phyloP scores from a whole-genome alignment of 2,797 vertebrate species.

The Hippocampus kuda region DNA sequence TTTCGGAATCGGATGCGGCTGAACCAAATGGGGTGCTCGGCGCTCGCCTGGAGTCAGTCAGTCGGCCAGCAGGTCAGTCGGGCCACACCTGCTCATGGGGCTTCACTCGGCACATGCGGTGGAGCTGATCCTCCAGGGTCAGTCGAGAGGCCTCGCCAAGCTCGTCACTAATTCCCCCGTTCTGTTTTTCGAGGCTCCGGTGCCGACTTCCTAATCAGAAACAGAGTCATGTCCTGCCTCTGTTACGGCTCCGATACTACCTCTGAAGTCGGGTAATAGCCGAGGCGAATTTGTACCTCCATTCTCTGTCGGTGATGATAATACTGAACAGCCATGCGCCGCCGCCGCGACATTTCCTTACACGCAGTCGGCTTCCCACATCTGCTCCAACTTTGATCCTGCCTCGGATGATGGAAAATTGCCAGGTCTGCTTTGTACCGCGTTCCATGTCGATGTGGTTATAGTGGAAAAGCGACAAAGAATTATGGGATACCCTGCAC shows the following conservation, averaged over 20 bases:
- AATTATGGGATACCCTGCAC: background rate
- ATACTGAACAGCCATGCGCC: background rate
- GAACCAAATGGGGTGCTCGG: slow-evolving; percentile 36
- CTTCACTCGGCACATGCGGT: slow-evolving; percentile 58
- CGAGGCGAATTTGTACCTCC: background rate
- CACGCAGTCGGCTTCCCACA: background rate
- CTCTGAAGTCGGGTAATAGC: background rate
- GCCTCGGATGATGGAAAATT: background rate
- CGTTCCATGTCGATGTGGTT: background rate
- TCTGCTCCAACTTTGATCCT: background rate
- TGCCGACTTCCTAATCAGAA: slow-evolving; percentile 50
- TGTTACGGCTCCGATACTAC: background rate
- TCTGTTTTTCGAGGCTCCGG: slow-evolving; percentile 34
- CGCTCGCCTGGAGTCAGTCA: slow-evolving; percentile 41
- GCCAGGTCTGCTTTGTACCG: background rate
- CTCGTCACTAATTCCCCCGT: slow-evolving; percentile 39
- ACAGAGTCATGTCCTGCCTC: background rate
- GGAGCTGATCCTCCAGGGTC: slow-evolving; percentile 45
- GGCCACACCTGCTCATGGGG: slow-evolving; percentile 52
- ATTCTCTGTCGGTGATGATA: background rate
- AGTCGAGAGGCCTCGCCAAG: slow-evolving; percentile 51
- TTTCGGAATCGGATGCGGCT: slow-evolving; percentile 42
- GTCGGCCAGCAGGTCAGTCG: slow-evolving; percentile 24
- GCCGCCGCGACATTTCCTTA: background rate
- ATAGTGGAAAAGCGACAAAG: background rate